A percentile compares a stretch with the other conserved stretches of the same genome.
These are phyloP conservation scores for Podocnemis expansa DNA, from an alignment of 2,113 vertebrate species.

Conservation along the genomic window DNA sequence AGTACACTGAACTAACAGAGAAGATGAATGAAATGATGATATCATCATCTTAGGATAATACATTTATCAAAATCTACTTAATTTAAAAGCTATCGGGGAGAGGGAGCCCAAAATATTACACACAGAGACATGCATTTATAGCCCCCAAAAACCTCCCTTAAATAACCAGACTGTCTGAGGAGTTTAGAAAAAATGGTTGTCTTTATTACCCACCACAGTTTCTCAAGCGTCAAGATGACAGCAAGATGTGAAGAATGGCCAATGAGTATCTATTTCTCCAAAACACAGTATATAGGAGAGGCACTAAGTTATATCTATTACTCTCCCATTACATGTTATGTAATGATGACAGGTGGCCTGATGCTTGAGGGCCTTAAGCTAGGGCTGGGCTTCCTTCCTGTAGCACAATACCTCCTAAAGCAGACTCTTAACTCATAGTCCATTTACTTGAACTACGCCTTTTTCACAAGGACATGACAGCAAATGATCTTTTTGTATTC, in stretches of 20 bases:
- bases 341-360: not conserved
- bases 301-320: not conserved
- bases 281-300: not conserved
- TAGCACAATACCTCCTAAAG: not conserved
- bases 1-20: not conserved
- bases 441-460: not conserved
- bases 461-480: not conserved
- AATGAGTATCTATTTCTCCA: not conserved
- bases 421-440: not conserved
- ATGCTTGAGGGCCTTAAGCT: not conserved
- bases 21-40: not conserved
- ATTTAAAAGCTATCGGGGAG: not conserved
- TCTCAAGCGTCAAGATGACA: not conserved
- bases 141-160: not conserved
- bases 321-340: not conserved
- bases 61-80: not conserved
- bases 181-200: not conserved
- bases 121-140: not conserved
- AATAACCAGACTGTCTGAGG: not conserved
- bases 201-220: not conserved
- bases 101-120: not conserved
- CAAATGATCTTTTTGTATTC: not conserved
- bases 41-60: not conserved
- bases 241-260: not conserved
- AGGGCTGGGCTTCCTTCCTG: not conserved